Conservation (phyloP, 1,140 invertebrate genomes). For the Psilanteris sp. region DNA sequence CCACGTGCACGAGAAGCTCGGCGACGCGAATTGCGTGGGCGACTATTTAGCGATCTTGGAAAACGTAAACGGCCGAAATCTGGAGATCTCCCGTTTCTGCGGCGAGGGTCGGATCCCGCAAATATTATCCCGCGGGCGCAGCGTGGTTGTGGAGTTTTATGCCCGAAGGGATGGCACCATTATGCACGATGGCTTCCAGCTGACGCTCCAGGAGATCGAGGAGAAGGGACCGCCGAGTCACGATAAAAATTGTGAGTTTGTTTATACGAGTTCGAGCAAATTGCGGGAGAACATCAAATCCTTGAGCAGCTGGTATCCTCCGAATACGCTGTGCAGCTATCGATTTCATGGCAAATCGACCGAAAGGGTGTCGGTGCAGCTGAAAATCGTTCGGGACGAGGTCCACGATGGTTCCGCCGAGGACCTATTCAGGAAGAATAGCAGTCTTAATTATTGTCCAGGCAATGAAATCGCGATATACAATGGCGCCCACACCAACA, state of each 20-base stretch:
- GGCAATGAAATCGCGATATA: slow-evolving; percentile 74
- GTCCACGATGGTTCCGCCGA: slow-evolving; percentile 40
- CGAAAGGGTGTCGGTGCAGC: slow-evolving; percentile 68
- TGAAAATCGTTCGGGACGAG: slow-evolving; percentile 70
- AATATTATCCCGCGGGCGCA: slow-evolving; percentile 69
- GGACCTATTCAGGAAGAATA: slow-evolving; percentile 53
- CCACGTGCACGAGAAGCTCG: slow-evolving; percentile 49
- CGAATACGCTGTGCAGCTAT: slow-evolving; percentile 71
- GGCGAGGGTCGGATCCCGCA: slow-evolving; percentile 70
- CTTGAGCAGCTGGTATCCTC: slow-evolving; percentile 70
- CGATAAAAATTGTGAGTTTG: slow-evolving; percentile 67
- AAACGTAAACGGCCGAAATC: slow-evolving; percentile 66
- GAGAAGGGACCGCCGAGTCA: slow-evolving; percentile 15
- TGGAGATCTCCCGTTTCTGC: slow-evolving; percentile 72
- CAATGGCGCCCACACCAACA: slow-evolving; percentile 68
- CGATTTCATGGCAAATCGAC: slow-evolving; percentile 66
- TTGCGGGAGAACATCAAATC: slow-evolving; percentile 65
- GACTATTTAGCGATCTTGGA: slow-evolving; percentile 71
- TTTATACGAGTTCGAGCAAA: slow-evolving; percentile 63
- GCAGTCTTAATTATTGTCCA: slow-evolving; percentile 65
- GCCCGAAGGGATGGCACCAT: slow-evolving; percentile 70
- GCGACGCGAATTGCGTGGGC: slow-evolving; percentile 62
- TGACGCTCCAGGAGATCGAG: slow-evolving; percentile 71
- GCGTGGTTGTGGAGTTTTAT: slow-evolving; percentile 70
- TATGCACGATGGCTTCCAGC: slow-evolving; percentile 72